Conservation (phyloP, 2,888 invertebrate species). For the Cyclophora albipunctata region DNA sequence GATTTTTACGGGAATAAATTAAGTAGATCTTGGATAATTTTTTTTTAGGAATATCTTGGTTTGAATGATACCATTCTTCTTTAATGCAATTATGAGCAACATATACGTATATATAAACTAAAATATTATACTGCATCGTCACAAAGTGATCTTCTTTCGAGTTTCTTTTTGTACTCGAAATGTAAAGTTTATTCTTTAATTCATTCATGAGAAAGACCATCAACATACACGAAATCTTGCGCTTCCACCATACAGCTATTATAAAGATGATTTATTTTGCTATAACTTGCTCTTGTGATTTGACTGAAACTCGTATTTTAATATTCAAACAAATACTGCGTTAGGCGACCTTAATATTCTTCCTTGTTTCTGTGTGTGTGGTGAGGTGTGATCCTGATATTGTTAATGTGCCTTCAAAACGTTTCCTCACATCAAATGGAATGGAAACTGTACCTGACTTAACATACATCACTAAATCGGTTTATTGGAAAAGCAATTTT, state of each 20-base stretch:
- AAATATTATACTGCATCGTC: not conserved
- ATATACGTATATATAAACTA: not conserved
- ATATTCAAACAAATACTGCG: not conserved
- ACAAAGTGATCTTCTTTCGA: not conserved
- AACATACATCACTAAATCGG: not conserved
- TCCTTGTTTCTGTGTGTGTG: not conserved
- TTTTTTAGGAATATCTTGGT: not conserved
- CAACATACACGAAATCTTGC: not conserved
- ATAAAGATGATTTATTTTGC: not conserved
- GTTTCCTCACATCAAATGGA: conserved; percentile 12
- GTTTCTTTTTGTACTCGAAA: not conserved
- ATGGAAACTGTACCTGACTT: conserved; percentile 7
- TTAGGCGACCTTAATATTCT: not conserved
- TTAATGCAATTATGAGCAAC: not conserved
- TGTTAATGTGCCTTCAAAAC: not conserved
- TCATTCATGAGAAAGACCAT: not conserved
- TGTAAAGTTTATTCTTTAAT: not conserved
- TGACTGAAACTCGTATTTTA: not conserved
- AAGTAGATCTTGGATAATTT: not conserved
- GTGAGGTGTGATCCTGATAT: not conserved
- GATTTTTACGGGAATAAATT: not conserved
- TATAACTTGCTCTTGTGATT: no score
- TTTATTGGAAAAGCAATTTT: not conserved
- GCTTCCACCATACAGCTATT: not conserved
- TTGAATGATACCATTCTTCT: not conserved